These are phyloP conservation scores for Linepithema humile DNA, from an alignment of 1,140 invertebrate genomes.

Conservation along the genomic window DNA sequence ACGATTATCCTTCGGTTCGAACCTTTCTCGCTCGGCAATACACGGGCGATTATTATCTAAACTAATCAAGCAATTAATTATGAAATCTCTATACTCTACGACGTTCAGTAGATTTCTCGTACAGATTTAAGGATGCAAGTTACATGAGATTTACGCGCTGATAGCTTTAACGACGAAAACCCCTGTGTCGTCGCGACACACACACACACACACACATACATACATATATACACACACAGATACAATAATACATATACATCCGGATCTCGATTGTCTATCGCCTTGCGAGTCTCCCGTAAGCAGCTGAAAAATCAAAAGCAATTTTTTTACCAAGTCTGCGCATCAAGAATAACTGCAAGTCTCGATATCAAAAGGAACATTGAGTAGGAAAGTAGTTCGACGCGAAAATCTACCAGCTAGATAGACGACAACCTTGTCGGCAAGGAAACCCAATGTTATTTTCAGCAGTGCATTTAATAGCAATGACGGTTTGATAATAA, in stretches of 20 bases:
- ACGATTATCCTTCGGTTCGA: slow-evolving; percentile 48
- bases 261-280: slow-evolving; percentile 32
- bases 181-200: slow-evolving; percentile 22
- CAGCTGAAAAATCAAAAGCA: slow-evolving; percentile 72
- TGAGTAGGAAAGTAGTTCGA: not conserved
- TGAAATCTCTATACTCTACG: slow-evolving; percentile 48
- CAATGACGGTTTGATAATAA: slow-evolving; percentile 40
- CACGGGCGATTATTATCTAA: slow-evolving; percentile 24
- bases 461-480: slow-evolving; percentile 31
- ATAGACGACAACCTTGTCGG: not conserved
- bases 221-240: not conserved
- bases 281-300: slow-evolving; percentile 38
- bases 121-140: slow-evolving; percentile 26
- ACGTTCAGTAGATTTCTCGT: slow-evolving; percentile 46
- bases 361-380: slow-evolving; percentile 47
- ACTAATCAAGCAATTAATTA: slow-evolving; percentile 57
- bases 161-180: slow-evolving; percentile 44
- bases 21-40: slow-evolving; percentile 24
- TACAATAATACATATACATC: not conserved
- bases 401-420: not conserved
- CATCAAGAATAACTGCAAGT: slow-evolving; percentile 17
- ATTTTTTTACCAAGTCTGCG: slow-evolving; percentile 64
- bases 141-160: slow-evolving; percentile 16
- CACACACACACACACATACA: not conserved
- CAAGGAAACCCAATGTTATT: slow-evolving; percentile 4